Base-by-base conservation (phyloP, 2,797 vertebrate genomes). In the Melanotaenia nigrans region DNA sequence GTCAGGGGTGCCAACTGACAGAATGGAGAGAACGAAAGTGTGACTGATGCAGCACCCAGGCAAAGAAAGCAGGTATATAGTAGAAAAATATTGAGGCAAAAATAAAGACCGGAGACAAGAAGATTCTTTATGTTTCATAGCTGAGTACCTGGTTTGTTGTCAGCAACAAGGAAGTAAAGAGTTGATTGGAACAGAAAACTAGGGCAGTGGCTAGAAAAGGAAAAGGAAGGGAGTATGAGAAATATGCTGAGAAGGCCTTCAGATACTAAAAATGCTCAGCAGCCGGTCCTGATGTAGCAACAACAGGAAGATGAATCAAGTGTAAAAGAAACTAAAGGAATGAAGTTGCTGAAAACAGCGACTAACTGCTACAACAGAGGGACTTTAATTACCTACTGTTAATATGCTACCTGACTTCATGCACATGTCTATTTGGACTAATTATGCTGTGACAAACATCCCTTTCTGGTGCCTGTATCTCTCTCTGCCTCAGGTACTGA, bases 221-320 rank as follows among this genome's bases (percentile, higher is more conserved):
- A 74, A 57, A 35, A 75, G 82, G 75, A 74, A 68, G 61, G 73
- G 67, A 87, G 83, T 68, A 79, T 87, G 87, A 85, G 73, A 90
- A 91, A 94, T 93, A 91, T 92, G 90, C 92, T 92, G 90, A 93
- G 92, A 93, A 89, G 91, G 89, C 88, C 92, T 90, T 89, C 82
- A 92, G 88, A 88, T 85, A 88, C 90, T 90, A 81, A 87, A 82
- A 82, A 78, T 55, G 77, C 92, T 88, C 89, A 87, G 90, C 87
- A 38, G 93, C 89, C 76, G 84, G 86, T 93, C 91, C 92, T 94
- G 88, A 92, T 86, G 93, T 89, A 85, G 90, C 90, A 82, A 89
- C 90, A 91, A 90, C 90, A 24, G 30, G 58, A 58, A 61, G 58
- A 80, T 71, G 78, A 83, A 73, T 92, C 73, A 59, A 57, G 74